Evolutionary conservation across 2,113 vertebrate species (phyloP), one percentile per base, ranked within the genome.

Genomic region (Ginglymostoma cirratum): DNA sequence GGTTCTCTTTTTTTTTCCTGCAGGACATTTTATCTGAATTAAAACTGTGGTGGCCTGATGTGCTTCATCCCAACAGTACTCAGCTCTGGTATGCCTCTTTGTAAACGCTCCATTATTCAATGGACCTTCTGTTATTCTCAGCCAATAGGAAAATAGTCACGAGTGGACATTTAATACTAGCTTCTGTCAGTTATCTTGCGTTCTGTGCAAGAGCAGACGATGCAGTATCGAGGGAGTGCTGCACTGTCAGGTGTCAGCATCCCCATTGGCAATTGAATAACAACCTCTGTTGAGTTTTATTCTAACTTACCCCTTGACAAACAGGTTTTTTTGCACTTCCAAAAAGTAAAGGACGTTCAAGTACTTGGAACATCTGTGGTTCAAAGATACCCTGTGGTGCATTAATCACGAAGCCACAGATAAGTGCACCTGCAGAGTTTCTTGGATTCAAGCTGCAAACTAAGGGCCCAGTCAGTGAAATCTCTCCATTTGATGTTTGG

Each of bases 11-110:
- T 0, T 96, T 0, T 96, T 48, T 48, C 48, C 96, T 96, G 87
- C 72, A 98, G 98, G 98, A 98, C 96, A 97, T 98, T 38, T 0
- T 98, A 72, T 42, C 89, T 30, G 97, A 98, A 78, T 97, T 98
- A 98, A 97, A 96, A 95, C 96, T 0, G 0, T 97, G 96, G 38
- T 98, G 98, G 98, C 98, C 98, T 3, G 98, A 98, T 78, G 72
- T 98, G 5, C 96, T 98, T 90, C 98, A 98, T 96, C 95, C 96
- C 19, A 98, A 98, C 61, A 67, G 95, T 52, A 98, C 97, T 23
- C 89, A 96, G 0, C 97, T 98, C 96, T 98, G 98, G 98, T 98
- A 83, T 97, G 98, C 72, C 38, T 52, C 34, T 90, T 8, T n/a
- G 97, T 70, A 27, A n/a, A 45, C 42, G 80, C 24, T 30, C 19